These are phyloP conservation scores for Trialeurodes vaporariorum DNA, from an alignment of 1,140 invertebrate genomes.

Conservation along the genomic window DNA sequence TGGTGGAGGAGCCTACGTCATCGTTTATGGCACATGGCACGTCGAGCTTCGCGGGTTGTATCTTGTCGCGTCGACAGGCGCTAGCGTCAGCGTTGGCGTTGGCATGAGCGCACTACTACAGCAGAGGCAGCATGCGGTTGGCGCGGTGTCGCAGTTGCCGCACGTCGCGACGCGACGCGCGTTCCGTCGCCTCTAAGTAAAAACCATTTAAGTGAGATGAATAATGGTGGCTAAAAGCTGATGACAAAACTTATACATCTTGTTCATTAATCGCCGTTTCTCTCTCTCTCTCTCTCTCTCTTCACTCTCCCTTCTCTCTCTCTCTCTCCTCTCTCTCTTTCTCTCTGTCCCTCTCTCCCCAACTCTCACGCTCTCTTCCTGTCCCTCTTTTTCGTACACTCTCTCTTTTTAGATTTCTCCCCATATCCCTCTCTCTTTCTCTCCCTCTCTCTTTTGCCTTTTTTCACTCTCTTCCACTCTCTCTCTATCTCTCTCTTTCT, in stretches of 20 bases:
- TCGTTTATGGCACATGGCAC: no score
- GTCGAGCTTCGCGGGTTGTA: no score
- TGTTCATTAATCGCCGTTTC: not conserved
- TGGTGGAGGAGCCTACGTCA: no score
- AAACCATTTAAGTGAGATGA: not conserved
- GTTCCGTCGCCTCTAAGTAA: not conserved
- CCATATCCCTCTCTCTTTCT: not conserved
- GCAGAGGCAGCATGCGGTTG: no score
- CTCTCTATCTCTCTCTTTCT: not conserved
- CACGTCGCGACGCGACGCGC: no score
- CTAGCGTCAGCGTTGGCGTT: no score
- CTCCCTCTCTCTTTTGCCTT: not conserved
- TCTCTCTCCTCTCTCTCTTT: not conserved
- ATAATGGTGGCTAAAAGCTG: not conserved
- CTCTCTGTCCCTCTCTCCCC: not conserved
- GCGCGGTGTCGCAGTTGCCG: no score
- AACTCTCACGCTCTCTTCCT: not conserved
- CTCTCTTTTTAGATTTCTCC: not conserved
- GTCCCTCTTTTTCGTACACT: not conserved
- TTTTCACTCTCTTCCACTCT: not conserved
- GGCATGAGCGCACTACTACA: no score
- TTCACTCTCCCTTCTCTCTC: not conserved
- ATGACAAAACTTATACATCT: constrained; percentile 1
- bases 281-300: not conserved
- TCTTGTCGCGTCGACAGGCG: no score